These are phyloP conservation scores for Parauchenoglanis punctatus DNA, from an alignment of 2,797 vertebrate genomes.

Conservation along the genomic window DNA sequence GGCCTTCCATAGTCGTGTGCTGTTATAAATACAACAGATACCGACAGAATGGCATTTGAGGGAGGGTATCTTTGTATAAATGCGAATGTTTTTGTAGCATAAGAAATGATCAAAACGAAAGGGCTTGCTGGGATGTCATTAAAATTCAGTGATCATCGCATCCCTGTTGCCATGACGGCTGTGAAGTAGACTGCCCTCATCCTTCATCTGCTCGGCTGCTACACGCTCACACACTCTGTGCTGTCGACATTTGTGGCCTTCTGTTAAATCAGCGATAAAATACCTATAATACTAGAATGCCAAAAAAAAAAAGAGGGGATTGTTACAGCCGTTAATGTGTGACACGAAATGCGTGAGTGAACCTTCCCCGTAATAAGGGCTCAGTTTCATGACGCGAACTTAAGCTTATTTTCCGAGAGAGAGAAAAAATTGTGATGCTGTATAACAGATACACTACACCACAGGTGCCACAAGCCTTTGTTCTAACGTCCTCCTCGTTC, in stretches of 20 bases:
- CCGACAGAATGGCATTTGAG: neutral
- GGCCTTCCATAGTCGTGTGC: conserved; percentile 14
- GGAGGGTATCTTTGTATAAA: neutral
- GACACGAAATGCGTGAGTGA: conserved; percentile 35
- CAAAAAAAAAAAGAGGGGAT: conserved; percentile 1
- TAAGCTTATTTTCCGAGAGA: neutral
- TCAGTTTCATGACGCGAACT: neutral
- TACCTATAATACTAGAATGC: neutral
- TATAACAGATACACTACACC: neutral
- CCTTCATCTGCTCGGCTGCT: conserved; percentile 40
- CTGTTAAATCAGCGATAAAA: conserved; percentile 18
- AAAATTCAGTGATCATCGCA: conserved; percentile 60
- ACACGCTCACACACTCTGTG: neutral
- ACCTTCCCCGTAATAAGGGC: conserved; percentile 34
- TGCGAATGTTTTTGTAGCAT: neutral
- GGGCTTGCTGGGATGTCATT: conserved; percentile 47
- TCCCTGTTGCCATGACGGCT: conserved; percentile 63
- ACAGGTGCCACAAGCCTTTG: conserved; percentile 21
- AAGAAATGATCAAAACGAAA: neutral
- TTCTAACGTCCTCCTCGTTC: conserved; percentile 6
- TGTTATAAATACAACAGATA: conserved; percentile 25
- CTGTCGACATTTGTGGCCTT: conserved; percentile 13
- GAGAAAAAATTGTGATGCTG: neutral
- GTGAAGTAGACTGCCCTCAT: conserved; percentile 45
- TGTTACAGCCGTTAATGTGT: conserved; percentile 28